A percentile compares a stretch with the other conserved stretches of the same genome.
Conservation (phyloP, 2,113 vertebrate genomes). For the Micronycteris hirsuta region DNA sequence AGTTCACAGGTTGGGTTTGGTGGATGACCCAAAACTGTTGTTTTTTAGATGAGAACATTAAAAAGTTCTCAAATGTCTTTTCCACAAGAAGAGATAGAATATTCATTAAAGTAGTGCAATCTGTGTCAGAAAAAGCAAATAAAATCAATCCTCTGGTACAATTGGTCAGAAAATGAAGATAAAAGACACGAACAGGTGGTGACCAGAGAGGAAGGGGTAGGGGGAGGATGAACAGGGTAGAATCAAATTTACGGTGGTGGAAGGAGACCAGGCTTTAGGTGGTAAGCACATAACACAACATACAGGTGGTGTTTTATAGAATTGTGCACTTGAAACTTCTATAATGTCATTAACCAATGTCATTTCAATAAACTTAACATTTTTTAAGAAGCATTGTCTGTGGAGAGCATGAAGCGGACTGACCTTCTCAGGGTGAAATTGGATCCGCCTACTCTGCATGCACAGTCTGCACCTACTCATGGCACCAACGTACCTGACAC, state of each 20-base stretch:
- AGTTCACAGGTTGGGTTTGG: not conserved
- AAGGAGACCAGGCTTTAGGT: not conserved
- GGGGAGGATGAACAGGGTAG: too few species aligned
- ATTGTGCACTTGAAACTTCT: not conserved
- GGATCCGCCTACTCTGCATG: not conserved
- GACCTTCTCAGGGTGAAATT: not conserved
- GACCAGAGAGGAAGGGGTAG: not conserved
- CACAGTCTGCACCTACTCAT: not conserved
- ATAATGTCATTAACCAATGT: not conserved
- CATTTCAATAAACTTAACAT: not conserved
- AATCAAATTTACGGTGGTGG: not conserved
- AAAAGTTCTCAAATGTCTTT: not conserved
- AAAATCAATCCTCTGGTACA: not conserved
- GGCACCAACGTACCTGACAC: not conserved
- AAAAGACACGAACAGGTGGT: not conserved
- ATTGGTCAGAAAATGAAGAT: not conserved
- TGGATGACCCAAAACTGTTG: not conserved
- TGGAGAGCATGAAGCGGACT: not conserved
- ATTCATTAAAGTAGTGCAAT: not conserved
- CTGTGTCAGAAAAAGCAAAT: not conserved
- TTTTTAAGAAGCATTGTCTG: not conserved
- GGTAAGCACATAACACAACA: not conserved
- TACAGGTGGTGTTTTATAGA: not conserved
- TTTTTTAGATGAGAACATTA: not conserved
- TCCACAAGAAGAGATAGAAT: not conserved